Evolutionary conservation across 1,140 invertebrate genomes (phyloP), one percentile per base, ranked within the genome.

Genomic region (Drosophila pectinifera): DNA sequence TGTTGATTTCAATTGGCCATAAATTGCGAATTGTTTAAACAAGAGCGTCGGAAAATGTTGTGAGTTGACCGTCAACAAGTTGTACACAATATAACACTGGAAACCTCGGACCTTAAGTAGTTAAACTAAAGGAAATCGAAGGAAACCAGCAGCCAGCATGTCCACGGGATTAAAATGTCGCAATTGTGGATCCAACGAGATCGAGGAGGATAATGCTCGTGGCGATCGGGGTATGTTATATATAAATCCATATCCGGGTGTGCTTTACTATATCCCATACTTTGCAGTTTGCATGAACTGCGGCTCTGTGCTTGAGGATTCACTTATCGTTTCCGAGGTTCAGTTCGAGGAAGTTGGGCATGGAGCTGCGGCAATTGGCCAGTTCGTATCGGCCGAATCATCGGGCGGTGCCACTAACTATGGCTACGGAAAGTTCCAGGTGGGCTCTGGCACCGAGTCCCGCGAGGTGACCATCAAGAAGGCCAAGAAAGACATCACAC

Each of bases 271-370:
- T 20, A 20, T 38, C 7, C 10, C 10, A 14, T 3, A 5, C 4
- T 2, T 28, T 62, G 5, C 3, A 39, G 97, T 99, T 0, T 99
- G 99, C 93, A 99, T 96, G 34, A 96, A 96, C 80, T 99, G 99
- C 94, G 99, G 98, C 43, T 96, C 96, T 34, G 98, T 99, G 3
- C 92, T 99, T 4, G 98, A 99, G 92, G 98, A 99, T 80, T 98
- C 97, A 81, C 96, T 98, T 49, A 99, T 99, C 90, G 98, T 99
- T 24, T 97, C 97, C 4, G 98, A 99, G 92, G 95, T 99, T 53
- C 97, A 98, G 91, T 99, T 99, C 92, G 96, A 98, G 92, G 98
- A 99, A 93, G 96, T 96, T 92, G 95, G 96, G 18, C 95, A 96
- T 92, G 98, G 98, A 18, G 96, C 96, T 48, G 94, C 96, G 46